Base-by-base conservation (phyloP, 2,797 vertebrate species). In the Neosalanx taihuensis region DNA sequence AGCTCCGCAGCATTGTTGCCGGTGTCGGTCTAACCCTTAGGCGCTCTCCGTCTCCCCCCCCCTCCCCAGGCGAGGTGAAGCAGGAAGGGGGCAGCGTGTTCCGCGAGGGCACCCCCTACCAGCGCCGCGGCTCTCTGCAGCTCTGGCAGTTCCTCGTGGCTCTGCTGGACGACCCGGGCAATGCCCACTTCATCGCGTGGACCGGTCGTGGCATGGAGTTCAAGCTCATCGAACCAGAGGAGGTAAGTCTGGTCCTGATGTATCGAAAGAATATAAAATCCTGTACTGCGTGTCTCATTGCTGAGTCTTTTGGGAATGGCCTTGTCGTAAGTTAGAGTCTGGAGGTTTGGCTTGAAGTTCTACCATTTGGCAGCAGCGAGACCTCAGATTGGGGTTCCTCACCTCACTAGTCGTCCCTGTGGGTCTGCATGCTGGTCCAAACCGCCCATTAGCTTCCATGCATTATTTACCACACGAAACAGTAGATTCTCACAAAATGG, bases 141-240 rank as follows among this genome's bases (percentile, higher is more conserved):
- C 94, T 99, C 68, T 99, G 97, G 97, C 97, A 99, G 78, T 99
- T 99, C 80, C 91, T 99, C 26, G 96, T 93, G 84, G 95, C 97
- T 63, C 91, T 99, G 65, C 57, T 99, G 79, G 97, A 99, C 0
- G 95, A 99, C 74, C 97, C 97, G 0, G 93, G 91, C 1, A 98
- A 99, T 1, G 92, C 95, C 67, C 94, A 97, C 87, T 98, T 98
- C 91, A 99, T 99, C 60, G 96, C 97, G 69, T 99, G 97, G 97
- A 99, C 97, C 0, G 97, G 97, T 3, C 94, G 97, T 69, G 97
- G 97, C 69, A 98, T 99, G 97, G 97, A 99, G 83, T 99, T 99
- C 91, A 99, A 99, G 84, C 94, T 99, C 78, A 97, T 99, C 2
- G 97, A 99, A 76, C 97, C 97, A 0, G 97, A 99, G 84, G 97